Conservation (phyloP, 1,140 invertebrate genomes). For the Plutomurus gul region DNA sequence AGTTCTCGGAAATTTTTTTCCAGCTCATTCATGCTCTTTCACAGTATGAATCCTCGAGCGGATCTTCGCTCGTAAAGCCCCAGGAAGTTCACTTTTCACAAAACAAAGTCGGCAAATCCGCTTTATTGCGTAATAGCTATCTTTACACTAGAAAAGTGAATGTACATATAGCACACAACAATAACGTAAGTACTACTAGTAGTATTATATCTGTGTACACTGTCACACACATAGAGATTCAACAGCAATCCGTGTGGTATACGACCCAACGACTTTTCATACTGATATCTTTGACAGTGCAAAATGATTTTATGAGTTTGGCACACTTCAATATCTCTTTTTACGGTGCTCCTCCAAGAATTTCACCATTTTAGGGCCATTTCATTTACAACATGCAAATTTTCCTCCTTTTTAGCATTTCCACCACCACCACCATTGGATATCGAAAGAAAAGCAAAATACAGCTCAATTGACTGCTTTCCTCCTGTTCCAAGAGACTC, state of each 20-base stretch:
- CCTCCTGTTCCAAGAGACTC: neutral
- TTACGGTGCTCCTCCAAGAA: slow-evolving; percentile 8
- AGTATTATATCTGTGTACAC: no score
- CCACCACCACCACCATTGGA: neutral
- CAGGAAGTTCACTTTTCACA: slow-evolving; percentile 46
- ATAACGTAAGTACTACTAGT: neutral
- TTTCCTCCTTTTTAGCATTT: slow-evolving; percentile 1
- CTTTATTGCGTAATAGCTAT: slow-evolving; percentile 41
- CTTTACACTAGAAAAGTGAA: neutral
- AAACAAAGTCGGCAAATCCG: slow-evolving; percentile 45
- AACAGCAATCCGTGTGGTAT: neutral
- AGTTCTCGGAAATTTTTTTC: slow-evolving; percentile 33
- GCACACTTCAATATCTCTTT: slow-evolving; percentile 34
- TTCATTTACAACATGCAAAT: slow-evolving; percentile 35
- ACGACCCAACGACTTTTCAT: no score
- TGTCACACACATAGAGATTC: no score
- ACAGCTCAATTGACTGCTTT: slow-evolving; percentile 1
- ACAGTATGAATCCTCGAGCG: slow-evolving; percentile 35
- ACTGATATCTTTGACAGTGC: slow-evolving; percentile 37
- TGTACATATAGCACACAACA: neutral
- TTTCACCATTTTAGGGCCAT: slow-evolving; percentile 25
- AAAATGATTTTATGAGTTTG: slow-evolving; percentile 41
- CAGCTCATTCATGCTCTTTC: slow-evolving; percentile 13
- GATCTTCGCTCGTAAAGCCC: slow-evolving; percentile 48
- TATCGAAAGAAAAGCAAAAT: neutral